Base-by-base conservation (phyloP, 2,797 vertebrate genomes). In the Craterocephalus amniculus region DNA sequence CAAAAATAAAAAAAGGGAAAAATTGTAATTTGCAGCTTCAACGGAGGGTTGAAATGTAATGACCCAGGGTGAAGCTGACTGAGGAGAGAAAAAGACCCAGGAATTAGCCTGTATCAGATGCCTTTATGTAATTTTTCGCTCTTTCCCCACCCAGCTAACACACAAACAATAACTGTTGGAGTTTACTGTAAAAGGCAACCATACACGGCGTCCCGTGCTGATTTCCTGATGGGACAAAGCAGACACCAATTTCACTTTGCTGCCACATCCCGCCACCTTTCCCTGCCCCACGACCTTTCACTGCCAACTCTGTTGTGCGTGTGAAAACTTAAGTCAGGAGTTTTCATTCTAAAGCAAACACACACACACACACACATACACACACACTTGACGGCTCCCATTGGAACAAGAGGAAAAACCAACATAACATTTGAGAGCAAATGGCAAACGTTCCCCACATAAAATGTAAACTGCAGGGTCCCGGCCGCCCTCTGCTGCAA, bases 11-110 rank as follows among this genome's bases (percentile, higher is more conserved):
- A 51, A 49, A n/a, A 49, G 8, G 2, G 22, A 49, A 49, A 83
- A 70, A 58, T 72, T 78, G 79, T 89, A 92, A 92, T 92, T 91
- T 93, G 82, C 81, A 58, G 90, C 89, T 91, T 92, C 88, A 88
- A 34, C 86, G 83, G 88, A 89, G 89, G 91, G 90, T 83, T 88
- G 83, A 86, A 85, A 80, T 83, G 86, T 91, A 91, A 92, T 89
- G 91, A 91, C 89, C 89, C 61, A 64, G 83, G 84, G 84, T 91
- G 84, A 78, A 83, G 81, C 71, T 63, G 52, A 67, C 58, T 67
- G 70, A 7, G 22, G 1, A 57, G 31, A 62, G 60, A 51, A 68
- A 58, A 72, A 70, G 67, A 65, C 63, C 67, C 36, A 55, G 79
- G 87, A 88, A 89, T 90, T 83, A 87, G 69, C 57, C 58, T 48